These are phyloP conservation scores for Exaiptasia diaphana DNA, from an alignment of 64 coral and sea anemone species.

Conservation along the genomic window DNA sequence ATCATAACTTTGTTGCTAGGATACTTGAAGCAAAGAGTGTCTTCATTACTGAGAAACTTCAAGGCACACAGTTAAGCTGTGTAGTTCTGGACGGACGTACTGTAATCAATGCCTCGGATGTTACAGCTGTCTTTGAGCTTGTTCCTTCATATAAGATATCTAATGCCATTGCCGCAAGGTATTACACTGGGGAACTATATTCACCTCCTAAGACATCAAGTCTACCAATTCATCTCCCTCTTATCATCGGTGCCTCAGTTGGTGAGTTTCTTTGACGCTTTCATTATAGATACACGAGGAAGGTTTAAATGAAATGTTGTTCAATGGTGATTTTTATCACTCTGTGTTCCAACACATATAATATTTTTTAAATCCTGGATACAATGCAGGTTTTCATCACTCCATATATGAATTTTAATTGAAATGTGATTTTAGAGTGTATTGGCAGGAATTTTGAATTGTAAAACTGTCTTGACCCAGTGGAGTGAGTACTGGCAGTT, in stretches of 20 bases:
- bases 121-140: slow-evolving; percentile 52
- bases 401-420: too few species aligned
- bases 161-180: slow-evolving; percentile 31
- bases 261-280: too few species aligned
- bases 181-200: slow-evolving; percentile 67
- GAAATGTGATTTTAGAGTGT: too few species aligned
- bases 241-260: slow-evolving; percentile 45
- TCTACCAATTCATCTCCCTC: slow-evolving; percentile 3
- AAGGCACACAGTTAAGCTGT: slow-evolving; percentile 30
- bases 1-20: slow-evolving; percentile 70
- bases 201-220: neutral
- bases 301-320: too few species aligned
- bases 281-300: too few species aligned
- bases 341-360: too few species aligned
- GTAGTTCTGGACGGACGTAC: slow-evolving; percentile 74
- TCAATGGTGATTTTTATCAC: too few species aligned
- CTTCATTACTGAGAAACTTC: neutral
- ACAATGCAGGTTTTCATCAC: too few species aligned
- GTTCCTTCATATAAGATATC: slow-evolving; percentile 41
- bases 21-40: slow-evolving; percentile 42
- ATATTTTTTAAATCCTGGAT: too few species aligned
- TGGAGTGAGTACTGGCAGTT: too few species aligned
- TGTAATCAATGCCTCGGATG: slow-evolving; percentile 50
- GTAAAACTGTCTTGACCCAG: too few species aligned
- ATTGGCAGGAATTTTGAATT: too few species aligned